Evolutionary conservation across 2,888 invertebrate genomes (phyloP).

Genomic region (Sphaerophoria rueppellii): DNA sequence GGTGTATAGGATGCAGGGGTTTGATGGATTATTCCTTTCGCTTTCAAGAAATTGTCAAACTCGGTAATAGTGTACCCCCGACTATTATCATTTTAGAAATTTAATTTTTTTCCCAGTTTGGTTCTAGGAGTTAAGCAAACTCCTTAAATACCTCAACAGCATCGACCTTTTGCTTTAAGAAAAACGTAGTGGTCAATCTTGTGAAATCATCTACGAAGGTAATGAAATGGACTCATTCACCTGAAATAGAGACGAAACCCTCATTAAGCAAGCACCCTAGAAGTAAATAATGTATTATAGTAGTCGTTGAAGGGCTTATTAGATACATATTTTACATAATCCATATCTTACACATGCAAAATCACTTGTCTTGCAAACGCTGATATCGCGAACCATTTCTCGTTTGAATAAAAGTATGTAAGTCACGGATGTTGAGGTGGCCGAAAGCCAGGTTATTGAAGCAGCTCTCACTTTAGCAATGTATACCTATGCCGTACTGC

Average conservation of each 20-base stretch:
- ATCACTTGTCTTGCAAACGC: slow-evolving; percentile 22
- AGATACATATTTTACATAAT: slow-evolving; percentile 41
- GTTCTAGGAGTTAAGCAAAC: slow-evolving; percentile 32
- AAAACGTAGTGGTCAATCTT: slow-evolving; percentile 33
- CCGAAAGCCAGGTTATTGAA: slow-evolving; percentile 35
- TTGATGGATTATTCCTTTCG: slow-evolving; percentile 68
- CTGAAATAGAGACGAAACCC: slow-evolving; percentile 14
- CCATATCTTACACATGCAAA: slow-evolving; percentile 39
- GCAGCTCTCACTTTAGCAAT: slow-evolving; percentile 11
- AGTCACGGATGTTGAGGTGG: slow-evolving; percentile 27
- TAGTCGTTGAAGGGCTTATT: slow-evolving; percentile 27
- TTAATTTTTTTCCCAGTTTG: slow-evolving; percentile 48
- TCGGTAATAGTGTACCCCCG: slow-evolving; percentile 40
- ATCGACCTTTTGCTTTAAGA: slow-evolving; percentile 46
- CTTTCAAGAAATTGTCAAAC: slow-evolving; percentile 55
- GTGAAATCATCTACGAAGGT: slow-evolving; percentile 49
- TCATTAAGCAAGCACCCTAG: slow-evolving; percentile 33
- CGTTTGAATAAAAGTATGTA: slow-evolving; percentile 20
- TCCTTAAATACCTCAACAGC: slow-evolving; percentile 45
- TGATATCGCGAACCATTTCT: slow-evolving; percentile 44
- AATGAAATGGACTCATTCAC: slow-evolving; percentile 35
- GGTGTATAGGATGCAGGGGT: slow-evolving; percentile 66
- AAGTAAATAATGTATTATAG: slow-evolving; percentile 26
- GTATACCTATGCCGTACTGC: slow-evolving; percentile 32
- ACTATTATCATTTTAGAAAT: slow-evolving; percentile 41